Percentiles rank a stretch among this genome's conserved stretches.
These are phyloP conservation scores for Canis aureus DNA, from an alignment of 2,113 vertebrate species.

Conservation along the genomic window DNA sequence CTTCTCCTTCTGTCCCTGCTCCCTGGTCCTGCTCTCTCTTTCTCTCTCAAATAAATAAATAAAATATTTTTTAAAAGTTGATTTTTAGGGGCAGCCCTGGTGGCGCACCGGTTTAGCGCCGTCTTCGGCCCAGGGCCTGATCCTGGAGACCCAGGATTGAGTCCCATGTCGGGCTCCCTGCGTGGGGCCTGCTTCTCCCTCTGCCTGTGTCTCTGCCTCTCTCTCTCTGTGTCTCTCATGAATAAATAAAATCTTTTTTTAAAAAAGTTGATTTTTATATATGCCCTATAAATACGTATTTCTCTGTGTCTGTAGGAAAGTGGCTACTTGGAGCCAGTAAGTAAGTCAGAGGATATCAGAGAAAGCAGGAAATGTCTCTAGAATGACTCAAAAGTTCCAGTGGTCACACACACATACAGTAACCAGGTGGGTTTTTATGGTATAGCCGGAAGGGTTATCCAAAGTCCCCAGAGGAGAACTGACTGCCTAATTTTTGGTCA, in stretches of 20 bases:
- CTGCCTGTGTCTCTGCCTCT: too few relatives aligned
- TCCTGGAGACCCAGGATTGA: too few relatives aligned
- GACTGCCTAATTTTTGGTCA: not conserved
- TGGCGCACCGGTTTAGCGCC: too few relatives aligned
- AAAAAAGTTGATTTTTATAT: not conserved
- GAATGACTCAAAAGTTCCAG: not conserved
- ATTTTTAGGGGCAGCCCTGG: too few relatives aligned
- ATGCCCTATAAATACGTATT: not conserved
- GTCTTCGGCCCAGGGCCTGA: too few relatives aligned
- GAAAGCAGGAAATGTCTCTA: constrained; percentile 31
- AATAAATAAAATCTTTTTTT: not conserved
- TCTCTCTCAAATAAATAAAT: too few relatives aligned
- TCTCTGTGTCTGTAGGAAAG: not conserved
- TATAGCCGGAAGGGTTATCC: not conserved
- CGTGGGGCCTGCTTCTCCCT: too few relatives aligned
- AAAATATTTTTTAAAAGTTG: too few relatives aligned
- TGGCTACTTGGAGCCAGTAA: not conserved
- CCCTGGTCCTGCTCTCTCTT: too few relatives aligned
- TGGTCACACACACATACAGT: not conserved
- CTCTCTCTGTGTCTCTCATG: not conserved
- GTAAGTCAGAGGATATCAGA: not conserved
- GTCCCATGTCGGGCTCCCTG: too few relatives aligned
- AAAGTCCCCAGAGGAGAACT: not conserved
- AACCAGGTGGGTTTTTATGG: not conserved
- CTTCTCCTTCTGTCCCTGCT: too few relatives aligned